Base-by-base conservation (phyloP, 2,113 vertebrate genomes). In the Prionailurus viverrinus region DNA sequence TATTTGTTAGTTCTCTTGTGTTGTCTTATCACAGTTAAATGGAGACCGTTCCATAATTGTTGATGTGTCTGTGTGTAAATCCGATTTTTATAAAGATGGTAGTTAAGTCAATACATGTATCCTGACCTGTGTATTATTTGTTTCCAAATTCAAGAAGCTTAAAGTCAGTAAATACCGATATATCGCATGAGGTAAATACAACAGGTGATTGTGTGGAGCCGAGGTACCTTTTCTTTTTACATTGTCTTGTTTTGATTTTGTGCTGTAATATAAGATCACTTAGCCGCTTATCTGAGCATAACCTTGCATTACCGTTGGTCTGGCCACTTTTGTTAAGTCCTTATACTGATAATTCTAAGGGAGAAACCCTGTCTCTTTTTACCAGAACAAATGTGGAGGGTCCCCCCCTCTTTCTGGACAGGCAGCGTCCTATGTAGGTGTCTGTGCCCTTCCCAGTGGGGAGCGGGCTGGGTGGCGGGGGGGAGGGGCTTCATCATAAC, bases 71-170 rank as follows among this genome's bases (percentile, higher is more conserved):
- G 98, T 99, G 98, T 99, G 99, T 99, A 98, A 97, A 98, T 98
- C 98, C 98, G 98, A 98, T 98, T 99, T 99, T 99, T 99, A 99
- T 99, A 99, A 99, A 99, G 99, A 99, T 98, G 98, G 98, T 99
- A 99, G 99, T 99, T 99, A 99, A 99, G 99, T 98, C 98, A 99
- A 98, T 99, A 98, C 98, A 93, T 98, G 98, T 97, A 98, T 97
- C 98, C 98, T 98, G 98, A 99, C 92, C 98, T 98, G 98, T 99
- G 99, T 99, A 99, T 99, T 99, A 99, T 99, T 99, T 99, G 98
- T 98, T 97, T 98, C 98, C 96, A 98, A 98, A 73, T 95, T 97
- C 97, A 97, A 97, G 97, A 97, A 98, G 71, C 84, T 84, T 94
- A 93, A 95, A 89, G 98, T 95, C 97, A 97, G 82, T 97, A 7